Percentiles rank a stretch among this genome's conserved stretches.
phyloP scores from a whole-genome alignment of 2,888 invertebrate species.

The Sminthurinus aureus region DNA sequence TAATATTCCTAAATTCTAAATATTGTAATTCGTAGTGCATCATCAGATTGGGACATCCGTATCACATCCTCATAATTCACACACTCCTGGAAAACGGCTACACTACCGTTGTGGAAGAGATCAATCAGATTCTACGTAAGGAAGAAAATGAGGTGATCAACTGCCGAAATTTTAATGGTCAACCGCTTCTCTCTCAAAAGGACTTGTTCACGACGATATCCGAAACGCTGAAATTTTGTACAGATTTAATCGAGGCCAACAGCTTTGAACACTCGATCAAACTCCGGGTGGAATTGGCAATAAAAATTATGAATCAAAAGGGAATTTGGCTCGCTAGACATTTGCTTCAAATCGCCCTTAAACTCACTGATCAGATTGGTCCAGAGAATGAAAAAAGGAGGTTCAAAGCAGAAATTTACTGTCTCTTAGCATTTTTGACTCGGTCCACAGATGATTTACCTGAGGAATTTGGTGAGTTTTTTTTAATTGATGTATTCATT shows the following conservation, averaged over 20 bases:
- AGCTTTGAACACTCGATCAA: slow-evolving; percentile 46
- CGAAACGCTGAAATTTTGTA: slow-evolving; percentile 20
- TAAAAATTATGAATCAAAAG: slow-evolving; percentile 47
- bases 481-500: too few relatives aligned
- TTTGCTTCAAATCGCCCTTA: slow-evolving; percentile 35
- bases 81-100: slow-evolving; percentile 31
- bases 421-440: slow-evolving; percentile 52
- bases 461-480: slow-evolving; percentile 11
- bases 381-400: not conserved
- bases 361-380: not conserved
- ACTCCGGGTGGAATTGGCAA: slow-evolving; percentile 46
- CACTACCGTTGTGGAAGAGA: slow-evolving; percentile 48
- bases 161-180: not conserved
- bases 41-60: slow-evolving; percentile 5
- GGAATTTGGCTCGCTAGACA: slow-evolving; percentile 43
- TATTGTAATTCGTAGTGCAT: too few relatives aligned
- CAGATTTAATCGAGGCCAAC: not conserved
- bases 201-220: slow-evolving; percentile 2
- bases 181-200: slow-evolving; percentile 24
- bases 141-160: slow-evolving; percentile 36
- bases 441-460: slow-evolving; percentile 7
- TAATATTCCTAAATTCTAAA: too few relatives aligned
- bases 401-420: slow-evolving; percentile 52
- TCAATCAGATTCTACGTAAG: slow-evolving; percentile 48
- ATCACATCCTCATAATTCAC: slow-evolving; percentile 7